Percentiles rank a stretch among this genome's conserved stretches.
phyloP scores from a whole-genome alignment of 92 coral and sea anemone genomes.

The Siderastrea radians region DNA sequence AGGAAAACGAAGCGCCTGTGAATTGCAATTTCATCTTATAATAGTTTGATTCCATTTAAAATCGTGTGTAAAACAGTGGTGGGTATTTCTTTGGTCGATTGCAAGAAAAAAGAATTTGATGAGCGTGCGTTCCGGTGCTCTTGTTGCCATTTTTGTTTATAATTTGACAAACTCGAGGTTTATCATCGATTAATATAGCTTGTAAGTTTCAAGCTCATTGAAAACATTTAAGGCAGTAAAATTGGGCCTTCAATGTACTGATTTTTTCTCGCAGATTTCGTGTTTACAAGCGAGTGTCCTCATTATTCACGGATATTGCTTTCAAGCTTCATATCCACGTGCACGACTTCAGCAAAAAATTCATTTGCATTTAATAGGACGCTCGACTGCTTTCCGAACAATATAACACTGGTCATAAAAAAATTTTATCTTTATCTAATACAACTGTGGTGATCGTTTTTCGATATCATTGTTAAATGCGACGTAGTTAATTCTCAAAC shows the following conservation, averaged over 20 bases:
- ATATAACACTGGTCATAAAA: background rate
- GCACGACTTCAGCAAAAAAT: too few species aligned
- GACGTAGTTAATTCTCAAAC: conserved; percentile 9
- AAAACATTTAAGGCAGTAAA: background rate
- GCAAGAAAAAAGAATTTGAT: conserved; percentile 1
- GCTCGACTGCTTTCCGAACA: background rate
- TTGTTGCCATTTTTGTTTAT: background rate
- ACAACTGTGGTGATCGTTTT: conserved; percentile 4
- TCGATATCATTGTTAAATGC: background rate
- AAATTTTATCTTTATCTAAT: conserved; percentile 14
- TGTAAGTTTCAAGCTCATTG: too few species aligned
- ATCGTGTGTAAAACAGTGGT: background rate
- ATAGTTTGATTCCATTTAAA: background rate
- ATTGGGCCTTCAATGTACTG: background rate
- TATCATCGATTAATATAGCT: too few species aligned
- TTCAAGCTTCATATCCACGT: too few species aligned
- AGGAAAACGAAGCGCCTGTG: conserved; percentile 8
- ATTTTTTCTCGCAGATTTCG: background rate
- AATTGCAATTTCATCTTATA: background rate
- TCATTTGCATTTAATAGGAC: too few species aligned
- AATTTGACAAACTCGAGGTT: background rate
- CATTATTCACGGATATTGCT: background rate
- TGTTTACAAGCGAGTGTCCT: background rate
- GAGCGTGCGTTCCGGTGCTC: background rate
- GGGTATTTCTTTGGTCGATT: background rate